Conservation (phyloP, 2,113 vertebrate species). For the Anarhynchus alexandrinus region DNA sequence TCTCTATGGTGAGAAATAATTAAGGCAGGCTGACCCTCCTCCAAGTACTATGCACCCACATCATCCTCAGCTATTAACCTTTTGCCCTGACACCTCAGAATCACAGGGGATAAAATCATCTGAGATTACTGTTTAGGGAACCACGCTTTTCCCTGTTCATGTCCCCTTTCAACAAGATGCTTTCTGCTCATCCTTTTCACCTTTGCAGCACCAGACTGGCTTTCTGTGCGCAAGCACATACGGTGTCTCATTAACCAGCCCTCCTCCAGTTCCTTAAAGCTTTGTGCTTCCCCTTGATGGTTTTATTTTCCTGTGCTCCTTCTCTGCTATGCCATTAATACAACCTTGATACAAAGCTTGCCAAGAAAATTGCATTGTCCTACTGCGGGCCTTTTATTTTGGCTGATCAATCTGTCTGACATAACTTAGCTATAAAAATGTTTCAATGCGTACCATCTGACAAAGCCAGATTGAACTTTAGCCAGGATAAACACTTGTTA, state of each 20-base stretch:
- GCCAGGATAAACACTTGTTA: background rate
- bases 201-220: background rate
- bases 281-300: background rate
- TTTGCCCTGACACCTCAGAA: background rate
- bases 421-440: background rate
- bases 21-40: background rate
- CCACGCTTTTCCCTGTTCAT: background rate
- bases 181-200: background rate
- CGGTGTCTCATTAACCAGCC: background rate
- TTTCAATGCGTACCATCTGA: background rate
- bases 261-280: background rate
- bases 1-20: background rate
- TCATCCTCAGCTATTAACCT: background rate
- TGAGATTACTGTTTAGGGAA: background rate
- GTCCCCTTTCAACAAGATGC: background rate
- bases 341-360: background rate
- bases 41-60: background rate
- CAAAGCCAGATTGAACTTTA: background rate
- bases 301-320: background rate
- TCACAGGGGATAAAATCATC: background rate
- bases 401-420: background rate
- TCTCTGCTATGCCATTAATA: background rate
- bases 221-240: background rate
- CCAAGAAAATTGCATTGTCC: background rate
- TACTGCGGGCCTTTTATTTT: background rate